Evolutionary conservation across 2,113 vertebrate genomes (phyloP).

Genomic region (Progne subis): DNA sequence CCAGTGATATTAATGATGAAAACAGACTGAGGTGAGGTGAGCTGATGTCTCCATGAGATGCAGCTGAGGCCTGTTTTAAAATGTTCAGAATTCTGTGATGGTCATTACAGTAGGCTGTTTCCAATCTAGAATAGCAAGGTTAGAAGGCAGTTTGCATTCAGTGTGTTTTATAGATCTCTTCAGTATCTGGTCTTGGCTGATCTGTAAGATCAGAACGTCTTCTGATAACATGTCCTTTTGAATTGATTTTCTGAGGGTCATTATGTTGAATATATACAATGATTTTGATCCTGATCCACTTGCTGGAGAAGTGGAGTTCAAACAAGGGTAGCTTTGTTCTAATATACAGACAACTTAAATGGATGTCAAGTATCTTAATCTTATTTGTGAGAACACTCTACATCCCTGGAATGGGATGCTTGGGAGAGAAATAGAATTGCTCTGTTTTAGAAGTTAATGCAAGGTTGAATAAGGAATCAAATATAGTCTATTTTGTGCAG

Average conservation of each 20-base stretch:
- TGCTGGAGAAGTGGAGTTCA: background rate
- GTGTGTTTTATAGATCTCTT: background rate
- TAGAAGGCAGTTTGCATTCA: background rate
- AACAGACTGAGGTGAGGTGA: background rate
- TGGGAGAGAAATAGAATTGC: background rate
- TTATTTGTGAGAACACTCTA: background rate
- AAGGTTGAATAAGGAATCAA: background rate
- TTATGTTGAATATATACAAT: background rate
- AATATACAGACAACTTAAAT: background rate
- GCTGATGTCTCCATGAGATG: background rate
- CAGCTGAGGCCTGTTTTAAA: background rate
- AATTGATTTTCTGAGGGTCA: background rate
- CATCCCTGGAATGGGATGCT: background rate
- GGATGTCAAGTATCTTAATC: background rate
- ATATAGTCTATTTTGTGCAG: background rate
- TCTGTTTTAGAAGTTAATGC: background rate
- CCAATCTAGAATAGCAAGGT: background rate
- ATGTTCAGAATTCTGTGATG: background rate
- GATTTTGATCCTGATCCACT: background rate
- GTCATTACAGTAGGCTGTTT: background rate
- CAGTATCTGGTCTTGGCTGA: background rate
- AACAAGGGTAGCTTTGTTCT: background rate
- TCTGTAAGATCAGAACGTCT: background rate
- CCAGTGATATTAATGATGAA: background rate
- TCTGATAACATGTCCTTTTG: background rate